Percentiles rank a stretch among this genome's conserved stretches.
Conservation (phyloP, 2,888 invertebrate species). For the Dilophus febrilis region DNA sequence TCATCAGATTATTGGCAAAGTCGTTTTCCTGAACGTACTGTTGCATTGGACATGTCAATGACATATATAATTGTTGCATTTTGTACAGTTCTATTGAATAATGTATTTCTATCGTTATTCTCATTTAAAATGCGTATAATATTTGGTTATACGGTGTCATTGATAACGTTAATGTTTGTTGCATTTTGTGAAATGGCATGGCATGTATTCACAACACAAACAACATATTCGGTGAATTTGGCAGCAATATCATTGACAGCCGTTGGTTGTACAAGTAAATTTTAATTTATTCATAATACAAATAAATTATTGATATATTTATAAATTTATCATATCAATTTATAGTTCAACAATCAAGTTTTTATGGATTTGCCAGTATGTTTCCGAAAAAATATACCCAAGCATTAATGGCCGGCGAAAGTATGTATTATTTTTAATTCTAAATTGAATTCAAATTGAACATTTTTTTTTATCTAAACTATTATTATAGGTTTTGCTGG, state of each 20-base stretch:
- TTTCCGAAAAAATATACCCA: conserved; percentile 75
- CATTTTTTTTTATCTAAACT: too few relatives aligned
- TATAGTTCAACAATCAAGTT: conserved; percentile 77
- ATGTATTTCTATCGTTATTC: conserved; percentile 64
- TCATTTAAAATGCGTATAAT: conserved; percentile 69
- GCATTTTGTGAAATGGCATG: conserved; percentile 74
- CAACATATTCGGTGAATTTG: conserved; percentile 68
- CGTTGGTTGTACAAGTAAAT: conserved; percentile 54
- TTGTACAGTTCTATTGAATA: conserved; percentile 70
- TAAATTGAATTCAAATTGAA: too few relatives aligned
- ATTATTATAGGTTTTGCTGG: conserved; percentile 39
- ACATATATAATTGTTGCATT: conserved; percentile 85
- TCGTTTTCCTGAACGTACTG: conserved; percentile 66
- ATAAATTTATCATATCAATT: conserved; percentile 5
- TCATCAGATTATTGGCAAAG: conserved; percentile 84
- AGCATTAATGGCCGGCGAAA: conserved; percentile 90
- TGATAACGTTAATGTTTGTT: conserved; percentile 65
- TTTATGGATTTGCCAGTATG: conserved; percentile 88
- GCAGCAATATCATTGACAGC: conserved; percentile 73
- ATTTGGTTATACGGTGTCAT: conserved; percentile 71
- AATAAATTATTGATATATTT: not conserved
- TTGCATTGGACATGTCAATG: conserved; percentile 83
- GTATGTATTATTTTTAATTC: too few relatives aligned
- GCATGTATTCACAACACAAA: conserved; percentile 60
- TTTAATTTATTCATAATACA: conserved; percentile 9